These are phyloP conservation scores for Pampus argenteus DNA, from an alignment of 2,797 vertebrate species.

Conservation along the genomic window DNA sequence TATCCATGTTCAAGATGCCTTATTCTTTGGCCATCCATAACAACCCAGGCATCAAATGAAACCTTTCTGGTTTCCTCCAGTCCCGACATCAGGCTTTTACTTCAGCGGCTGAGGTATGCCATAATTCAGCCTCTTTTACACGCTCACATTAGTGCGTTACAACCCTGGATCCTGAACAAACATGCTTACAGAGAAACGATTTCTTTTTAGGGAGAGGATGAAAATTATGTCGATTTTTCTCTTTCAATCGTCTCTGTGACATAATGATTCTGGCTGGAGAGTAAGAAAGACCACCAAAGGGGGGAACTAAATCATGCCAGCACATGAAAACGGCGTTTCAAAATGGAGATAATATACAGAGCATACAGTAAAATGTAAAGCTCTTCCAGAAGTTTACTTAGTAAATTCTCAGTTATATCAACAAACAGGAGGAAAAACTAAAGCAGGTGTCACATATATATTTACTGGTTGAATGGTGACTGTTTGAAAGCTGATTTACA, in stretches of 20 bases:
- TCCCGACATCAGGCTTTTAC: slow-evolving; percentile 59
- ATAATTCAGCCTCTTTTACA: slow-evolving; percentile 66
- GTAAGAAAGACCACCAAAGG: slow-evolving; percentile 53
- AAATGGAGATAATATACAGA: slow-evolving; percentile 39
- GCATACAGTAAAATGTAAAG: slow-evolving; percentile 19
- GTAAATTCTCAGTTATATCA: slow-evolving; percentile 19
- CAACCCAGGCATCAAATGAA: slow-evolving; percentile 72
- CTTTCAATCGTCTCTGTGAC: slow-evolving; percentile 51
- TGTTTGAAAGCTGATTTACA: slow-evolving; percentile 24
- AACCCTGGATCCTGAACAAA: slow-evolving; percentile 71
- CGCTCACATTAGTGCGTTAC: slow-evolving; percentile 43
- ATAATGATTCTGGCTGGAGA: slow-evolving; percentile 46
- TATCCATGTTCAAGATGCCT: slow-evolving; percentile 68
- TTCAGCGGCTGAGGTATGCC: slow-evolving; percentile 63
- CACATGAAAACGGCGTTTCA: slow-evolving; percentile 45
- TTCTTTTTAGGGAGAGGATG: slow-evolving; percentile 47
- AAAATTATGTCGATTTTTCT: slow-evolving; percentile 63
- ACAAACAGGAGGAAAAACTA: neutral
- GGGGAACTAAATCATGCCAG: slow-evolving; percentile 37
- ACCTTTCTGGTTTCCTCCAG: slow-evolving; percentile 71
- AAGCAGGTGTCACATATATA: slow-evolving; percentile 9
- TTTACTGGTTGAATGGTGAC: slow-evolving; percentile 25
- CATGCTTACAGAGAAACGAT: slow-evolving; percentile 52
- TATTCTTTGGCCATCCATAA: slow-evolving; percentile 76
- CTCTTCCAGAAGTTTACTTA: slow-evolving; percentile 10